Conservation (phyloP, 2,888 invertebrate species). For the Augiades crinisus region DNA sequence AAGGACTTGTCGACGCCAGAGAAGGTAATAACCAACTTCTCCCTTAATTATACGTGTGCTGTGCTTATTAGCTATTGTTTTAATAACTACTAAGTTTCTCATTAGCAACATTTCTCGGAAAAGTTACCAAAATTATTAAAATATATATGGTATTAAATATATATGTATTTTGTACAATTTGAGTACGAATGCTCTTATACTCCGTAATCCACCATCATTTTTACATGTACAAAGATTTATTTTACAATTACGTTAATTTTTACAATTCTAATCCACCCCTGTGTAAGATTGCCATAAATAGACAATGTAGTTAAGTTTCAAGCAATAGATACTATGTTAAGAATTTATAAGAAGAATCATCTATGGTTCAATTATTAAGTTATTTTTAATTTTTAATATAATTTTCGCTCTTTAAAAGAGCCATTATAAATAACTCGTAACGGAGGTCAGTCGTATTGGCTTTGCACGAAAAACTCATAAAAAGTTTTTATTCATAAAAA, state of each 20-base stretch:
- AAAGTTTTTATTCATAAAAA: too few species aligned
- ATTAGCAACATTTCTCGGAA: neutral
- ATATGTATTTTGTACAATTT: slow-evolving; percentile 1
- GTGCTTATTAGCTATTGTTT: neutral
- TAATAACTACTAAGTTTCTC: neutral
- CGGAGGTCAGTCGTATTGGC: neutral
- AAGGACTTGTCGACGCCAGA: too few species aligned
- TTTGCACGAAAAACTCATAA: too few species aligned
- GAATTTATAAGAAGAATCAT: neutral
- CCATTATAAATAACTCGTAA: neutral
- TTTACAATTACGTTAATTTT: slow-evolving; percentile 4
- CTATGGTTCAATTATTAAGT: neutral
- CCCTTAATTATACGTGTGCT: neutral
- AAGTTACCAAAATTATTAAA: neutral
- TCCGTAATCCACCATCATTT: neutral
- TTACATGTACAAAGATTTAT: slow-evolving; percentile 8
- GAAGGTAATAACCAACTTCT: neutral
- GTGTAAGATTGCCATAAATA: neutral
- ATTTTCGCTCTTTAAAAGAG: neutral
- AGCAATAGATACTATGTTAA: neutral
- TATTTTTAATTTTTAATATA: neutral
- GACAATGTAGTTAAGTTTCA: neutral
- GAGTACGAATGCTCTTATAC: slow-evolving; percentile 4
- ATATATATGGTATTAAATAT: slow-evolving; percentile 2
- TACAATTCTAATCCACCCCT: slow-evolving; percentile 1